Base-by-base conservation (phyloP, 2,797 vertebrate species). In the Zenarchopterus dispar region DNA sequence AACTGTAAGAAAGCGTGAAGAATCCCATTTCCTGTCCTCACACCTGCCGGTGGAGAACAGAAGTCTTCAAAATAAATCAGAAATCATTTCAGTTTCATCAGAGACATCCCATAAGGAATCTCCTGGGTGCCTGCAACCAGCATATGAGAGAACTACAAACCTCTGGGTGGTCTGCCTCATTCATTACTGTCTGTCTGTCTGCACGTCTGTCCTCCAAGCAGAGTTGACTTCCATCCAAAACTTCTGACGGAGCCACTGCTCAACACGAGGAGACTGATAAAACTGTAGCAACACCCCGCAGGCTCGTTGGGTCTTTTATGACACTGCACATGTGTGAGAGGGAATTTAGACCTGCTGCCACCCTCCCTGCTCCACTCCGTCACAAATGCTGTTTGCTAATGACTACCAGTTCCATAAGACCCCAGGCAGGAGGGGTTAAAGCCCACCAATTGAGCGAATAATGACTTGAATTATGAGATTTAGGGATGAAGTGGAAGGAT, bases 401-500 rank as follows among this genome's bases (percentile, higher is more conserved):
- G 86, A 94, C 88, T 92, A 92, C 91, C 93, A 94, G 93, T 86
- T 89, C 81, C 73, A 64, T 80, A 86, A 84, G 88, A 89, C 89
- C 90, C 56, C 77, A 76, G 89, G 91, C 86, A 56, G 87, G 80
- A 84, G 88, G 90, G 90, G 85, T 89, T 91, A 85, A 88, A 92
- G 84, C 89, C 86, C 91, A 83, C 88, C 92, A 94, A 93, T 94
- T 92, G 92, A 92, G 93, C 93, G 88, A 93, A 94, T 93, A 94
- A 94, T 92, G 90, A 92, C 87, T 90, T 92, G 87, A 94, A 94
- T 94, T 92, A 92, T 87, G 90, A 93, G 92, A 94, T 93, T 93
- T 91, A 83, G 84, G 84, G 84, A 84, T 76, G 85, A 85, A 82
- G 85, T 87, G 79, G 69, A 82, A 84, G 75, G 70, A 80, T 67